These are phyloP conservation scores for Lota lota DNA, from an alignment of 2,113 vertebrate species.

Conservation along the genomic window DNA sequence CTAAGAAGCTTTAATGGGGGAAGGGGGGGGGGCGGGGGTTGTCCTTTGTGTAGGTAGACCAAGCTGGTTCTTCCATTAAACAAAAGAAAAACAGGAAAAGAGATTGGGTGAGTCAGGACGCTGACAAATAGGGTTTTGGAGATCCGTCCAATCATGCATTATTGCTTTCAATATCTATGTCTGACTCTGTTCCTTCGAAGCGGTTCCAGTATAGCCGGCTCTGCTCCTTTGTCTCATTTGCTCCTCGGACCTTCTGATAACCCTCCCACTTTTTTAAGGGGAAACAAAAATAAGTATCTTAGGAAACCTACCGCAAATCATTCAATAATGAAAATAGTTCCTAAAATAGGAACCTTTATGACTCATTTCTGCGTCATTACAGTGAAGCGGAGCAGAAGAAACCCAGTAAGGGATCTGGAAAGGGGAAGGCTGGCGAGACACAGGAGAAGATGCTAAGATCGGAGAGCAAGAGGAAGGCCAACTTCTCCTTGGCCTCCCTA, in stretches of 20 bases:
- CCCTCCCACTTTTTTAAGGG: conserved; percentile 46
- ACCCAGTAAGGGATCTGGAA: conserved; percentile 30
- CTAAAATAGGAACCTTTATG: conserved; percentile 57
- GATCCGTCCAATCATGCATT: conserved; percentile 10
- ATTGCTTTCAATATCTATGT: conserved; percentile 22
- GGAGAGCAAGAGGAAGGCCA: conserved; percentile 40
- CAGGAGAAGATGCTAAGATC: conserved; percentile 32
- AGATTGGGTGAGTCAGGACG: not conserved
- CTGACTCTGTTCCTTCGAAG: conserved; percentile 17
- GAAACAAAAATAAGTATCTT: conserved; percentile 45
- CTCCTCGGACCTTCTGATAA: conserved; percentile 42
- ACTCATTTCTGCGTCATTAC: conserved; percentile 51
- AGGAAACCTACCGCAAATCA: conserved; percentile 17
- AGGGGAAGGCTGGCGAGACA: conserved; percentile 25
- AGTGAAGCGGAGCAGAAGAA: conserved; percentile 58
- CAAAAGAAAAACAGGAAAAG: conserved; percentile 20
- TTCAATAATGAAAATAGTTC: conserved; percentile 59
- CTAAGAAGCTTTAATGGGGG: conserved; percentile 29
- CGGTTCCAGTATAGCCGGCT: conserved; percentile 11
- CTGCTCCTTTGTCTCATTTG: conserved; percentile 14
- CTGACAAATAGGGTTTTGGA: conserved; percentile 5
- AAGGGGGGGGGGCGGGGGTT: no score
- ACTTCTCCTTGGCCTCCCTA: conserved; percentile 45
- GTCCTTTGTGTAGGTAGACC: conserved; percentile 47
- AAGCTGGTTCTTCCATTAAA: conserved; percentile 43